Conservation (phyloP, 1,140 invertebrate genomes). For the Diploscapter pachys region DNA sequence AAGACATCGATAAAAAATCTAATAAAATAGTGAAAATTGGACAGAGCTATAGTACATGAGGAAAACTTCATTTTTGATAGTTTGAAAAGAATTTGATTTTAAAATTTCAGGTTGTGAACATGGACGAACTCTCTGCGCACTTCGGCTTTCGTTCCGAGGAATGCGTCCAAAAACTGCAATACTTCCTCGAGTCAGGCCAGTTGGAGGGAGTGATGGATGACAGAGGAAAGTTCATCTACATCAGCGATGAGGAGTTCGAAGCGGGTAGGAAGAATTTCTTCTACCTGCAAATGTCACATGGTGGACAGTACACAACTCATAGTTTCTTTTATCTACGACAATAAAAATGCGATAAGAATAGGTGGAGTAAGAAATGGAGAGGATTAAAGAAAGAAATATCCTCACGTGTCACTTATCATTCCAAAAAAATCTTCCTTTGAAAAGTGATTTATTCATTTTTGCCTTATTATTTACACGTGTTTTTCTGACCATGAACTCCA, state of each 20-base stretch:
- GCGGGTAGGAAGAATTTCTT: conserved; percentile 59
- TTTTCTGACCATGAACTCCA: background rate
- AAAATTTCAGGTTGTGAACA: conserved; percentile 62
- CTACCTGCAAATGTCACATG: no score
- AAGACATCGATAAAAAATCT: no score
- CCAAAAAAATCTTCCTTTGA: background rate
- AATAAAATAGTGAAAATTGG: no score
- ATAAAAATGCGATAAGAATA: no score
- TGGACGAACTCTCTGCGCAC: conserved; percentile 64
- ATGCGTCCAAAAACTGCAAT: conserved; percentile 71
- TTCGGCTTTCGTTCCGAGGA: conserved; percentile 62
- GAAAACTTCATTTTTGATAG: no score
- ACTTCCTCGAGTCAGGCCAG: conserved; percentile 74
- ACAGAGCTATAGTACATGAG: no score
- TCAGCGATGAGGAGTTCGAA: conserved; percentile 82
- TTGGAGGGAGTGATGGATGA: conserved; percentile 90
- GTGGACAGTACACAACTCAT: no score
- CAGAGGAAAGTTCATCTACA: conserved; percentile 97
- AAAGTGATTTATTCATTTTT: conserved; percentile 16
- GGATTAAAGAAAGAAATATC: no score
- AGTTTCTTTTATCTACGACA: no score
- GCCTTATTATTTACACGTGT: background rate
- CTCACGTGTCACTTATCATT: no score
- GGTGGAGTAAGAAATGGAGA: no score
- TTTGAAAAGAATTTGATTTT: no score